A percentile compares a stretch with the other conserved stretches of the same genome.
Evolutionary conservation across 2,888 invertebrate species (phyloP).

Genomic region (Gymnoscelis rufifasciata): DNA sequence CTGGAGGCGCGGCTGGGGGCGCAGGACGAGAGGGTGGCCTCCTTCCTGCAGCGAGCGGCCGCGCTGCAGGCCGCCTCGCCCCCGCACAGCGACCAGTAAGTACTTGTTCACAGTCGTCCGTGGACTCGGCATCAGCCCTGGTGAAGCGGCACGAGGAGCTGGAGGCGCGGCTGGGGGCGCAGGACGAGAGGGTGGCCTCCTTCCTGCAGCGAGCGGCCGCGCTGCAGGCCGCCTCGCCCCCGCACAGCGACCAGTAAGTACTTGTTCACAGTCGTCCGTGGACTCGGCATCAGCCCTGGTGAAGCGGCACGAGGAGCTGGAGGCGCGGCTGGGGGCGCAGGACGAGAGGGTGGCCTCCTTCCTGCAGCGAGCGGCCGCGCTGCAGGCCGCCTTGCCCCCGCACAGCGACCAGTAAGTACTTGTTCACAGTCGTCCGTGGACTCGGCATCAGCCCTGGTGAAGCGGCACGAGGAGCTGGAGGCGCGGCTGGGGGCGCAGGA

Average conservation of each 20-base stretch:
- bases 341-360: conserved; percentile 93
- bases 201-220: conserved; percentile 91
- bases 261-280: conserved; percentile 83
- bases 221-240: conserved; percentile 86
- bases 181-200: conserved; percentile 92
- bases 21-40: conserved; percentile 93
- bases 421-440: conserved; percentile 84
- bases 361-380: conserved; percentile 88
- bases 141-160: conserved; percentile 96
- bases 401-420: conserved; percentile 88
- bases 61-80: conserved; percentile 86
- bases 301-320: conserved; percentile 95
- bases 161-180: conserved; percentile 93
- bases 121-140: conserved; percentile 95
- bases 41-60: conserved; percentile 90
- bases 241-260: conserved; percentile 89
- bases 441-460: conserved; percentile 82
- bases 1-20: conserved; percentile 94
- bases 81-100: conserved; percentile 91
- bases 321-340: conserved; percentile 94
- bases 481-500: conserved; percentile 95
- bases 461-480: conserved; percentile 95
- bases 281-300: conserved; percentile 95
- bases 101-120: conserved; percentile 82
- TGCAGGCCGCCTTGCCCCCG: conserved; percentile 88